Conservation (phyloP, 2,888 invertebrate species). For the Hololepta plana region DNA sequence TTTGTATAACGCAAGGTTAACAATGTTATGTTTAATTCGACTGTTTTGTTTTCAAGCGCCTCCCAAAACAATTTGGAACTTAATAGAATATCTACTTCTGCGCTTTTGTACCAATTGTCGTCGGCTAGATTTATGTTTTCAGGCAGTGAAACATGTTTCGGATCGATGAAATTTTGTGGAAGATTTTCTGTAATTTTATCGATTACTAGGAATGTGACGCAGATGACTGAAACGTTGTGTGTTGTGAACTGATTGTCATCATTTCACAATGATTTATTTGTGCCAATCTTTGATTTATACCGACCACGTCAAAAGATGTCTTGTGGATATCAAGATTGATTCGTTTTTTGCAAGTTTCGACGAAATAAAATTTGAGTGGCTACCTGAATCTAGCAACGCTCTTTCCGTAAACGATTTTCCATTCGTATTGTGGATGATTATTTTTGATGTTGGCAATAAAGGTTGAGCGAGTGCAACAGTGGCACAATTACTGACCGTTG, state of each 20-base stretch:
- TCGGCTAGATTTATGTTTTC: not conserved
- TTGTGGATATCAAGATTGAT: not conserved
- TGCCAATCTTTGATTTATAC: not conserved
- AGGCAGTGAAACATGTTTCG: not conserved
- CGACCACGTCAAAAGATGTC: not conserved
- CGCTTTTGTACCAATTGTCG: not conserved
- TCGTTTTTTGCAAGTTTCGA: not conserved
- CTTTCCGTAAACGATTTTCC: too few relatives aligned
- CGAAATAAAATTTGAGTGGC: not conserved
- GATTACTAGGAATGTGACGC: not conserved
- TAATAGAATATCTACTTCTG: constrained; percentile 9
- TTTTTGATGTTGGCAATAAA: too few relatives aligned
- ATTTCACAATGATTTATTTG: not conserved
- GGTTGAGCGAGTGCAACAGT: too few relatives aligned
- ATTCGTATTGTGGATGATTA: too few relatives aligned
- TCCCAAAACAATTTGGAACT: constrained; percentile 6
- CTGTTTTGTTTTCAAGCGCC: constrained; percentile 6
- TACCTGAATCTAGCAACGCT: not conserved
- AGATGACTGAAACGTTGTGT: not conserved
- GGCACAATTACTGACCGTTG: too few relatives aligned
- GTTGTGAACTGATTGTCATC: not conserved
- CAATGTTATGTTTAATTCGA: constrained; percentile 4
- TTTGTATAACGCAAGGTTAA: constrained; percentile 8
- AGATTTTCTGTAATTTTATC: not conserved
- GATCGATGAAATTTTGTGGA: not conserved